These are phyloP conservation scores for Ancistrus triradiatus DNA, from an alignment of 2,113 vertebrate genomes.

Conservation along the genomic window DNA sequence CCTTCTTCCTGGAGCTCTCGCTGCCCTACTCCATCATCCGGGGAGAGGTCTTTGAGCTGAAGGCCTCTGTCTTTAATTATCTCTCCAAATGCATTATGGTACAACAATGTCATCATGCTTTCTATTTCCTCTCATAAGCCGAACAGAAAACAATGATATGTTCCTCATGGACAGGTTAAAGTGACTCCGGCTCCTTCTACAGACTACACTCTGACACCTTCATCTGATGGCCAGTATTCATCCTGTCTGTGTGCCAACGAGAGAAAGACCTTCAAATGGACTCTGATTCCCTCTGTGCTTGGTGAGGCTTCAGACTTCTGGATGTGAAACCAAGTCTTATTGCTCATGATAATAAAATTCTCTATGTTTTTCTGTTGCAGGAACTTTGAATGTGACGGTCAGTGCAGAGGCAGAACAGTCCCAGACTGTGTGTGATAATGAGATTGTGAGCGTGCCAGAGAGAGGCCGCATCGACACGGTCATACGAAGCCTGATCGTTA, in stretches of 20 bases:
- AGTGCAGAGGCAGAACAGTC: slow-evolving; percentile 69
- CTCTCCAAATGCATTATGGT: slow-evolving; percentile 78
- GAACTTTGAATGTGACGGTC: slow-evolving; percentile 69
- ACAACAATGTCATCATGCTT: slow-evolving; percentile 25
- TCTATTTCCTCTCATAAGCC: no score
- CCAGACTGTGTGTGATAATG: slow-evolving; percentile 59
- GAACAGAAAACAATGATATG: slow-evolving; percentile 21
- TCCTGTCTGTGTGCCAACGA: slow-evolving; percentile 62
- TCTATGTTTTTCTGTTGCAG: slow-evolving; percentile 46
- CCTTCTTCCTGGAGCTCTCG: slow-evolving; percentile 81
- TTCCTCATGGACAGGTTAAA: slow-evolving; percentile 59
- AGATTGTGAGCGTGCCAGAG: slow-evolving; percentile 67
- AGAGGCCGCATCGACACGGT: slow-evolving; percentile 72
- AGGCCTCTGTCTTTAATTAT: slow-evolving; percentile 81
- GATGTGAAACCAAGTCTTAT: no score
- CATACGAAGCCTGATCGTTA: slow-evolving; percentile 70
- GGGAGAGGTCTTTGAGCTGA: slow-evolving; percentile 81
- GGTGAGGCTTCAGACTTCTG: slow-evolving; percentile 61
- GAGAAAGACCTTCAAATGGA: slow-evolving; percentile 66
- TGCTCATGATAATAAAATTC: not conserved
- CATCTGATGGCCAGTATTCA: slow-evolving; percentile 57
- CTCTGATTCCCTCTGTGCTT: slow-evolving; percentile 56
- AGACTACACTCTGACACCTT: slow-evolving; percentile 62
- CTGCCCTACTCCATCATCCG: slow-evolving; percentile 82
- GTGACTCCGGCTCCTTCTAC: slow-evolving; percentile 56